These are phyloP conservation scores for Ptiloglossa arizonensis DNA, from an alignment of 1,140 invertebrate genomes.

Conservation along the genomic window DNA sequence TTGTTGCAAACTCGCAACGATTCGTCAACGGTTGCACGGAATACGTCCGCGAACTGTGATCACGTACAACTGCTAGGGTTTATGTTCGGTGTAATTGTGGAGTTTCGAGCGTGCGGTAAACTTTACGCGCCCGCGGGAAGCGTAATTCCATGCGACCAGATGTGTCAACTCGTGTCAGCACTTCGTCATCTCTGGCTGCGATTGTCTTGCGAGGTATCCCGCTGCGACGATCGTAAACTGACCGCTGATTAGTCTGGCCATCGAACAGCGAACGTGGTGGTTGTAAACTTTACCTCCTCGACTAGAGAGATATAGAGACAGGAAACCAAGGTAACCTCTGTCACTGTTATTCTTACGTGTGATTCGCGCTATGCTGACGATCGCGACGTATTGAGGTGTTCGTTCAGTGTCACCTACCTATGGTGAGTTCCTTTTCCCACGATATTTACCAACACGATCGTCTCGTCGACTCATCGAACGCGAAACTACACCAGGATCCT, in stretches of 20 bases:
- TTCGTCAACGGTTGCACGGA: neutral
- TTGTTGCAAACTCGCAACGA: too few relatives aligned
- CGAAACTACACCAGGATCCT: too few relatives aligned
- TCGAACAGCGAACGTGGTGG: too few relatives aligned
- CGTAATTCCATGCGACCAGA: neutral
- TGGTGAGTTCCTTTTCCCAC: too few relatives aligned
- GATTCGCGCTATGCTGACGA: neutral
- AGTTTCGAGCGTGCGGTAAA: neutral
- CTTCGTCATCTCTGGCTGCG: neutral
- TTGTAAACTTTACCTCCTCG: neutral
- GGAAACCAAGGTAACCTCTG: neutral
- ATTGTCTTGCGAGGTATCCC: neutral
- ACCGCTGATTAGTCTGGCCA: neutral
- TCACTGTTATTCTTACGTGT: neutral
- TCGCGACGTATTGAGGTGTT: too few relatives aligned
- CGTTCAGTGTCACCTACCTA: too few relatives aligned
- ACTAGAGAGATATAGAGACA: neutral
- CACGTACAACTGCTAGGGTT: neutral
- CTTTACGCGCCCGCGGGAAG: slow-evolving; percentile 2
- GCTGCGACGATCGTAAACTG: slow-evolving; percentile 25
- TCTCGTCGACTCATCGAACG: neutral
- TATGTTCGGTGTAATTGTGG: neutral
- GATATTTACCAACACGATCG: neutral
- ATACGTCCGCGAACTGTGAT: too few relatives aligned
- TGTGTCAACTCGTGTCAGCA: neutral